Conservation (phyloP, 2,888 invertebrate genomes). For the Mechanitis mazaeus region DNA sequence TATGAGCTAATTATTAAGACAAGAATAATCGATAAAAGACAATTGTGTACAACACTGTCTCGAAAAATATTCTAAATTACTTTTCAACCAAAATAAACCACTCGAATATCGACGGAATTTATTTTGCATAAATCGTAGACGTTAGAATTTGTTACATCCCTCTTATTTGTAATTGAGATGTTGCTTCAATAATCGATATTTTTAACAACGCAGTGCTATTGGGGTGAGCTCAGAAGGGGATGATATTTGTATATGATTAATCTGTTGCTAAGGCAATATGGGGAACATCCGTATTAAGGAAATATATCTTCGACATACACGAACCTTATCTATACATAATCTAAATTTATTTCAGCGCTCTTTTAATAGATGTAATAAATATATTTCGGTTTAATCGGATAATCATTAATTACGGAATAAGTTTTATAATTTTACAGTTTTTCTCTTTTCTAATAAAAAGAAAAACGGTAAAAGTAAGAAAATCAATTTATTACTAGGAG, state of each 20-base stretch:
- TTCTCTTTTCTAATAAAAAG: no score
- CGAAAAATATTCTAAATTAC: background rate
- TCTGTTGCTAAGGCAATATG: conserved; percentile 8
- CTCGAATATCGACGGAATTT: no score
- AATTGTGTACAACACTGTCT: background rate
- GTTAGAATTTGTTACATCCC: conserved; percentile 18
- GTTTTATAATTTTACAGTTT: no score
- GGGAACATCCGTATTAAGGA: conserved; percentile 5
- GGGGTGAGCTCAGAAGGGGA: conserved; percentile 29
- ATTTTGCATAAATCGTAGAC: background rate
- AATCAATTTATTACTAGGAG: no score
- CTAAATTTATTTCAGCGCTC: no score
- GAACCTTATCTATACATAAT: background rate
- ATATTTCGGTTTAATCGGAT: no score
- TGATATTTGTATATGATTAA: conserved; percentile 26
- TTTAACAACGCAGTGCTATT: conserved; percentile 32
- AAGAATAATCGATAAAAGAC: background rate
- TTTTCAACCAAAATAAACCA: no score
- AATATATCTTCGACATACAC: background rate
- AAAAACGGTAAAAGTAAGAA: no score
- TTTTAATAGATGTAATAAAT: no score
- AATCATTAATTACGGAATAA: no score
- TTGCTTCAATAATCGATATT: conserved; percentile 31
- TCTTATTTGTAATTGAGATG: conserved; percentile 30
- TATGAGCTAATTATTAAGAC: conserved; percentile 37